phyloP scores from a whole-genome alignment of 2,113 vertebrate genomes.

The Sorex fumeus region DNA sequence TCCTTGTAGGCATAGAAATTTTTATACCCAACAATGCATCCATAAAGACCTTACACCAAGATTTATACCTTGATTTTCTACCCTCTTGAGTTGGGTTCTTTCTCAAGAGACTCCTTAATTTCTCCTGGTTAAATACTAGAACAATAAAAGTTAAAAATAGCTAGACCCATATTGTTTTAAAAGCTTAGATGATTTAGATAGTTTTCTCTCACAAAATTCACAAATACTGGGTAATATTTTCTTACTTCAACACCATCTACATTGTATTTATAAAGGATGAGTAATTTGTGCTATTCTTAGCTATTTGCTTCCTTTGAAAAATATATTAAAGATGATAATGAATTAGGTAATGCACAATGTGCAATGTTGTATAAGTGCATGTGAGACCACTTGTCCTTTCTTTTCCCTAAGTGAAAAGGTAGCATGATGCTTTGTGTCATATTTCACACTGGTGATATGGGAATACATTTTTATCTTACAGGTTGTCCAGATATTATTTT shows the following conservation, averaged over 20 bases:
- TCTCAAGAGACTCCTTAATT: neutral
- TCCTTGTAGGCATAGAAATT: neutral
- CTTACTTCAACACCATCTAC: constrained; percentile 20
- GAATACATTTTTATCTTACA: neutral
- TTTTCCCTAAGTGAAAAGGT: neutral
- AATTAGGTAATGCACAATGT: constrained; percentile 63
- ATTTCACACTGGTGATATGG: neutral
- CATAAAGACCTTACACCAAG: neutral
- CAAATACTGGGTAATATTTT: constrained; percentile 7
- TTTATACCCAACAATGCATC: neutral
- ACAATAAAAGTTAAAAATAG: constrained; percentile 34
- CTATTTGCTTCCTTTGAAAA: constrained; percentile 64
- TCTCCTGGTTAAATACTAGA: neutral
- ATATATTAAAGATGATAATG: constrained; percentile 49
- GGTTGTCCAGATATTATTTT: neutral
- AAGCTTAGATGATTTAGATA: constrained; percentile 7
- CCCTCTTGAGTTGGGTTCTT: constrained; percentile 26
- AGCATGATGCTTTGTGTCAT: neutral
- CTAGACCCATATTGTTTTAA: constrained; percentile 12
- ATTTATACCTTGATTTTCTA: neutral
- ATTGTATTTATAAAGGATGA: constrained; percentile 73
- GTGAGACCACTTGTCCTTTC: constrained; percentile 5
- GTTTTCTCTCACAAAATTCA: constrained; percentile 21
- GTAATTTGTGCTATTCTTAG: constrained; percentile 69
- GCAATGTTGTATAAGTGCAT: neutral